Base-by-base conservation (phyloP, 1,140 invertebrate species). In the Saccostrea echinata region DNA sequence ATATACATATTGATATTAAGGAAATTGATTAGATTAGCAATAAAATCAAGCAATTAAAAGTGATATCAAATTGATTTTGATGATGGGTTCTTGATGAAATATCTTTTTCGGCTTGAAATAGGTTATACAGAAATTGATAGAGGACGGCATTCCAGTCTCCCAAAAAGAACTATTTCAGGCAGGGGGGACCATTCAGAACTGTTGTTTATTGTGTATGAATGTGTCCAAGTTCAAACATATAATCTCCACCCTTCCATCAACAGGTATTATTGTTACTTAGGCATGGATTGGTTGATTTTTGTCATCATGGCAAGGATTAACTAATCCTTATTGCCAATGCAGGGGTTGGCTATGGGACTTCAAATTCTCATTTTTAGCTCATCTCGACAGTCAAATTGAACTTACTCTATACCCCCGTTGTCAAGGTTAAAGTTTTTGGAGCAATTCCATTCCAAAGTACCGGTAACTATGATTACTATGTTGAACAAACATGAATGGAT, bases 191-290 rank as follows among this genome's bases (percentile, higher is more conserved):
- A 18, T 89, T 30, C 84, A 76, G 76, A 87, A 86, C 68, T 83
- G 35, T 68, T 80, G 57, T 16, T 55, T 87, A 35, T 76, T 89
- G 84, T 86, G 86, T 83, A 53, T 89, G 8, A 84, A 84, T 57
- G 76, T 82, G 52, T 81, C 55, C 52, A 55, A 85, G n/a, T 85
- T 87, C 43, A 86, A 80, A 53, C 84, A 84, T 85, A 83, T 89
- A 35, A 85, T 89, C 55, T 89, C 88, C 71, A 89, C 88, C 51
- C 68, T 89, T 11, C 88, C 88, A 3, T 86, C 68, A 24, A 76
- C 68, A 76, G 68, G 68, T 76, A 51, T 35, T 27, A n/a, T 86
- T 82, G 9, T 86, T 51, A 82, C 1, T 12, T n/a, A 71, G 51
- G 53, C 8, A 55, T 76, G 18, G 2, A 35, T 35, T n/a, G 27